A percentile compares a stretch with the other conserved stretches of the same genome.
Evolutionary conservation across 2,888 invertebrate species (phyloP).

Genomic region (Drosophila incognita): DNA sequence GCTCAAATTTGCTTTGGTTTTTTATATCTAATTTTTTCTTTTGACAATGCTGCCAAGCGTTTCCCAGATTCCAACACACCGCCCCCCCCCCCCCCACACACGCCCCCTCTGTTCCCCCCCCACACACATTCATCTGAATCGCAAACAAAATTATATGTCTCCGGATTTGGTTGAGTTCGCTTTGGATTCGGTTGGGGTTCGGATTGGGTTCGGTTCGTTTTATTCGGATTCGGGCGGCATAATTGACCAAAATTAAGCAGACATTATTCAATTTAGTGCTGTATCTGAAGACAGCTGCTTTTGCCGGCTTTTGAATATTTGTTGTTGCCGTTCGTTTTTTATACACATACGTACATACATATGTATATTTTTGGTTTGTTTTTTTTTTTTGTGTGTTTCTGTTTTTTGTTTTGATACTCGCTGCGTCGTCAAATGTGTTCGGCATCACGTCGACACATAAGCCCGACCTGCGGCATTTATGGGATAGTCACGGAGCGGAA

Average conservation of each 20-base stretch:
- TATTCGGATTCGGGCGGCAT: conserved; percentile 56
- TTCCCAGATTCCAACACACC: conserved; percentile 41
- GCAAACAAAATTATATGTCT: conserved; percentile 69
- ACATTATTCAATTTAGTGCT: conserved; percentile 70
- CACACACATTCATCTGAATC: conserved; percentile 29
- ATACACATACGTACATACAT: not conserved
- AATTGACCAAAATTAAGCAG: conserved; percentile 76
- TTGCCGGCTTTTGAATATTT: conserved; percentile 37
- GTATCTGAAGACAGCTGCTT: conserved; percentile 48
- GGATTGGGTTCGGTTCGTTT: conserved; percentile 18
- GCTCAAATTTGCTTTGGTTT: conserved; percentile 28
- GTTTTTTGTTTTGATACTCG: not conserved
- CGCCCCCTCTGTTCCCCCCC: not conserved
- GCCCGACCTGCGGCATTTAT: conserved; percentile 49
- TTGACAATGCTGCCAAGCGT: conserved; percentile 54
- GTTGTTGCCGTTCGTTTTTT: not conserved
- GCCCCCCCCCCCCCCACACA: conserved; percentile 11
- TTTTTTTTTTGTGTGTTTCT: not conserved
- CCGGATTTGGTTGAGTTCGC: conserved; percentile 16
- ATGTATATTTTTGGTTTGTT: not conserved
- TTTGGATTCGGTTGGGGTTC: conserved; percentile 20
- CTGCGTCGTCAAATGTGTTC: conserved; percentile 54
- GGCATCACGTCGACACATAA: conserved; percentile 68
- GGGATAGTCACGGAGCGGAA: conserved; percentile 48
- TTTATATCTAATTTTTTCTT: conserved; percentile 25